phyloP scores from a whole-genome alignment of 2,113 vertebrate genomes.

The Hylia prasina region DNA sequence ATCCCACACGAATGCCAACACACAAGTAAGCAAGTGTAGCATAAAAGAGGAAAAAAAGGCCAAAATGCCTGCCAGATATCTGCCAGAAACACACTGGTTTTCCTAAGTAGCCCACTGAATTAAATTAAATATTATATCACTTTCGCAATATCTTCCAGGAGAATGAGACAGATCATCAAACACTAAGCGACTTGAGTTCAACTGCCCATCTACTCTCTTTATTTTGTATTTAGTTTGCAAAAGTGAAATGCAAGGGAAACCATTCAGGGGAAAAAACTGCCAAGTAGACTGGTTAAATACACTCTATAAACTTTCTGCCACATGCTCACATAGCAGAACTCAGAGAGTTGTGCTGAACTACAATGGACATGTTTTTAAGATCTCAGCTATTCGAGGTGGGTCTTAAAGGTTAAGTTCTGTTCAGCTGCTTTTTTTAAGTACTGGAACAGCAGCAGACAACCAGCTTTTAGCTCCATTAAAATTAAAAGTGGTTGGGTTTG shows the following conservation, averaged over 20 bases:
- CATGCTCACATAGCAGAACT: neutral
- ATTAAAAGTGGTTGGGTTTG: neutral
- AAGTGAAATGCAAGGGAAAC: neutral
- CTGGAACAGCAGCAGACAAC: neutral
- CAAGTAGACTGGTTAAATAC: neutral
- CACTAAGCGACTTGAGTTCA: neutral
- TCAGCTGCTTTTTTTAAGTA: neutral
- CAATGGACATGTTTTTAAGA: neutral
- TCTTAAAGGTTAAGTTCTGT: neutral
- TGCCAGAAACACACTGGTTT: neutral
- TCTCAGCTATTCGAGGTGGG: rapidly evolving
- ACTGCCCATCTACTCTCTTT: neutral
- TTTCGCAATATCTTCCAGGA: neutral
- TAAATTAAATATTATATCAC: neutral
- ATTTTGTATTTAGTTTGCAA: neutral
- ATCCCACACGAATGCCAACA: neutral
- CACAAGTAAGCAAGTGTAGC: neutral
- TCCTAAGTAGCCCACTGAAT: neutral
- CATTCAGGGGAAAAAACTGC: neutral
- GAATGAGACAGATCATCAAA: neutral
- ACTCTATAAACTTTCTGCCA: neutral
- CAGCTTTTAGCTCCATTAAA: neutral
- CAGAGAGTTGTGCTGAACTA: neutral
- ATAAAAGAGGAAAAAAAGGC: neutral
- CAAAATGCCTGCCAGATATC: neutral